Evolutionary conservation across 2,797 vertebrate species (phyloP), one percentile per base, ranked within the genome.

Genomic region (Perodicticus potto): DNA sequence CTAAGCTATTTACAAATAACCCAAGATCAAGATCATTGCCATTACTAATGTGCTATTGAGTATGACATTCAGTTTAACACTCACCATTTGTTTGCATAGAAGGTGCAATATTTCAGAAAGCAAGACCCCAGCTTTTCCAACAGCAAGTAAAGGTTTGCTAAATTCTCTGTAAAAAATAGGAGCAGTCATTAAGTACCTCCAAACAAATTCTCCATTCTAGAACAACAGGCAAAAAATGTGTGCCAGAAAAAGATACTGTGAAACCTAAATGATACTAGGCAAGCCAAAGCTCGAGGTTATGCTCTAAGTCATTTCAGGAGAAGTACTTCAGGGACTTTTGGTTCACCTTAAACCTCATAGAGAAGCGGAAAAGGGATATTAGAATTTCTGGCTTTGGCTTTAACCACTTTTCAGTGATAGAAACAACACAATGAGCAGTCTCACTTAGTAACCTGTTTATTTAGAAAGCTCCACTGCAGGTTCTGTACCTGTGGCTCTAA

Each of bases 61-160:
- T 37, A n/a, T 43, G 59, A 95, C 12, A 84, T 77, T 83, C 17
- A 1, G n/a, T 86, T 55, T 2, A 5, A 34, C 63, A 97, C 99
- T 99, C 97, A 99, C 99, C 99, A 99, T 99, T 99, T 99, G 99
- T 99, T 99, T 99, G 99, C 99, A 99, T 99, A 99, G 99, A 99
- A 99, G 99, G 99, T 99, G 99, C 99, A 99, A 98, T 98, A 99
- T 99, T 99, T 99, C 99, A 98, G 99, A 99, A 98, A 99, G 98
- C 98, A 99, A 99, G 98, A 99, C 97, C 89, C 99, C 99, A 82
- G 99, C 99, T 99, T 99, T 99, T 99, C 99, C 99, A 98, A 99
- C 99, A 98, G 99, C 99, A 99, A 99, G 99, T 98, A 99, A 99
- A 97, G 99, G 99, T 99, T 99, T 99, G 98, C 99, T 99, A 99